Percentiles rank a stretch among this genome's conserved stretches.
These are phyloP conservation scores for Sericinus montela DNA, from an alignment of 2,888 invertebrate genomes.

Conservation along the genomic window DNA sequence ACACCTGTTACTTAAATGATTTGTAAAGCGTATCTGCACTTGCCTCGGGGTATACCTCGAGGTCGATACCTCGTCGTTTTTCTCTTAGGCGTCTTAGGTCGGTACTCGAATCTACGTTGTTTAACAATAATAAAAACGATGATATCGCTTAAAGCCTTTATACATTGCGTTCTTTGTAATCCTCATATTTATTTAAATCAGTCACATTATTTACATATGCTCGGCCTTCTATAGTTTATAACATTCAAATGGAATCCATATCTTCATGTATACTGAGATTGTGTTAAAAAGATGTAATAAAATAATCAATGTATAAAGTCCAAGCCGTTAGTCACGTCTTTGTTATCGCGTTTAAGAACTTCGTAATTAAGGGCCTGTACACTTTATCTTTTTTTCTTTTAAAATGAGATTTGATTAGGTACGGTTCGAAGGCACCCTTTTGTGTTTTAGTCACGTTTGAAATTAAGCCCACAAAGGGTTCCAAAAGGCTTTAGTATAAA, in stretches of 20 bases:
- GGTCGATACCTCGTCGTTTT: constrained; percentile 1
- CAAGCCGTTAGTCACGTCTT: background rate
- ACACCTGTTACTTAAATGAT: constrained; percentile 20
- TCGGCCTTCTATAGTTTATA: too few relatives aligned
- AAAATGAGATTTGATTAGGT: constrained; percentile 30
- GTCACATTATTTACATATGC: too few relatives aligned
- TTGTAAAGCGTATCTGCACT: constrained; percentile 9
- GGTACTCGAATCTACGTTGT: background rate
- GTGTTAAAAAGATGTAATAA: too few relatives aligned
- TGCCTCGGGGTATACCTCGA: constrained; percentile 11
- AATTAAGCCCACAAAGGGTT: constrained; percentile 32
- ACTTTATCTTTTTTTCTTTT: constrained; percentile 23
- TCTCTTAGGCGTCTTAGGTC: constrained; percentile 13
- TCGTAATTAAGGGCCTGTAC: constrained; percentile 16
- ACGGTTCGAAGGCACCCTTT: constrained; percentile 34
- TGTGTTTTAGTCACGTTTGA: constrained; percentile 37
- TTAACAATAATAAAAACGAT: background rate
- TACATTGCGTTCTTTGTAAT: constrained; percentile 13
- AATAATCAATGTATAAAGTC: constrained; percentile 3
- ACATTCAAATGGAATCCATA: too few relatives aligned
- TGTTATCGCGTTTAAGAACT: background rate
- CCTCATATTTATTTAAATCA: too few relatives aligned
- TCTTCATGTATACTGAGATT: too few relatives aligned
- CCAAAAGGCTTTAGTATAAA: constrained; percentile 23
- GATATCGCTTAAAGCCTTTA: background rate